These are phyloP conservation scores for Allophyes oxyacanthae DNA, from an alignment of 2,888 invertebrate species.

Conservation along the genomic window DNA sequence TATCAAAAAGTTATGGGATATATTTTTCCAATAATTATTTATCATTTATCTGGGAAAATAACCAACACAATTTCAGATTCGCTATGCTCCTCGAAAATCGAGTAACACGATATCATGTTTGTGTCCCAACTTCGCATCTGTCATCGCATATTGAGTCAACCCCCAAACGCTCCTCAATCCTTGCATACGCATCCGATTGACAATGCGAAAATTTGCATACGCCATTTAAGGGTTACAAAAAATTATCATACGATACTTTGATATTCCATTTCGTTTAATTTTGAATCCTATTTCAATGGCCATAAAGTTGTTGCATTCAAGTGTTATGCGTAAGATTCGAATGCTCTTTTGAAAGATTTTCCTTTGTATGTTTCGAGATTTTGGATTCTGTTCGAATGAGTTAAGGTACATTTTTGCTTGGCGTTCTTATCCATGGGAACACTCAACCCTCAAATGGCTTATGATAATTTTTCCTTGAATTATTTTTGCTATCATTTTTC, in stretches of 20 bases:
- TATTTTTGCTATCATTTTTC: constrained; percentile 89
- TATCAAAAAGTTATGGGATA: too few relatives aligned
- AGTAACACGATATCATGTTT: constrained; percentile 79
- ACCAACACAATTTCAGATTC: constrained; percentile 43
- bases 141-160: constrained; percentile 83
- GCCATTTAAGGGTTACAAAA: constrained; percentile 81
- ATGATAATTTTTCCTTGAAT: constrained; percentile 84
- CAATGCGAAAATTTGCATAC: constrained; percentile 82
- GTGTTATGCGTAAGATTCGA: constrained; percentile 52
- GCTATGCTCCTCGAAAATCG: constrained; percentile 49
- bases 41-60: constrained; percentile 31
- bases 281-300: constrained; percentile 31
- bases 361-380: constrained; percentile 11
- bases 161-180: constrained; percentile 64
- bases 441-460: constrained; percentile 80
- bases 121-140: constrained; percentile 78
- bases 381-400: not conserved
- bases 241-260: constrained; percentile 71
- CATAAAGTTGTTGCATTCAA: constrained; percentile 44
- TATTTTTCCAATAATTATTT: constrained; percentile 1
- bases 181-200: constrained; percentile 65
- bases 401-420: constrained; percentile 49
- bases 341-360: constrained; percentile 67
- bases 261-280: constrained; percentile 26
- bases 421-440: constrained; percentile 65